phyloP scores from a whole-genome alignment of 1,140 invertebrate species.

The Epicauta chinensis region DNA sequence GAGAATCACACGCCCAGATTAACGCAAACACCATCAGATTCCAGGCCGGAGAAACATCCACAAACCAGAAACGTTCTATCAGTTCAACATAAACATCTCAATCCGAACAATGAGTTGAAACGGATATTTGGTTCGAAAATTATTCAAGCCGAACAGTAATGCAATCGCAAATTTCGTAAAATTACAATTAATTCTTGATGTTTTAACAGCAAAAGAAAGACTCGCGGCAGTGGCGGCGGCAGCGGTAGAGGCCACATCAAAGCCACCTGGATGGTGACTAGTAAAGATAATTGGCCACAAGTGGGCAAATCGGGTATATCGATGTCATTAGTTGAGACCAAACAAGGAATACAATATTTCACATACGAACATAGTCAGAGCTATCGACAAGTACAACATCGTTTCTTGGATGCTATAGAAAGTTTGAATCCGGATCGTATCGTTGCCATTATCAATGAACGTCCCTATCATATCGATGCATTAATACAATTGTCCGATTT shows the following conservation, averaged over 20 bases:
- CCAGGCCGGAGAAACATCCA: constrained; percentile 34
- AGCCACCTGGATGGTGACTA: constrained; percentile 59
- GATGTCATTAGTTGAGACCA: constrained; percentile 59
- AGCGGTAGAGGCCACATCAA: constrained; percentile 49
- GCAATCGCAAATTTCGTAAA: constrained; percentile 8
- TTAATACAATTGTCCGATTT: constrained; percentile 82
- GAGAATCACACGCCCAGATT: constrained; percentile 44
- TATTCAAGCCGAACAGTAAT: constrained; percentile 60
- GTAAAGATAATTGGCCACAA: constrained; percentile 62
- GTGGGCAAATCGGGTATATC: constrained; percentile 63
- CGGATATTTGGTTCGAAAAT: constrained; percentile 80
- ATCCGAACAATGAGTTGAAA: constrained; percentile 77
- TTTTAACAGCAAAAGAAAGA: constrained; percentile 51
- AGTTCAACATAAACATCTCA: constrained; percentile 69
- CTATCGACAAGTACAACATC: constrained; percentile 69
- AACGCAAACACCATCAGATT: constrained; percentile 25
- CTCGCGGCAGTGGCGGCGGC: constrained; percentile 40
- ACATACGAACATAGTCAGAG: constrained; percentile 70
- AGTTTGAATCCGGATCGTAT: constrained; percentile 76
- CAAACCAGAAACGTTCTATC: constrained; percentile 49
- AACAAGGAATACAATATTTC: constrained; percentile 56
- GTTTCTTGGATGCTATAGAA: constrained; percentile 73
- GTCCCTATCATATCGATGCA: constrained; percentile 78
- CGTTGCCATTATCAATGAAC: constrained; percentile 67
- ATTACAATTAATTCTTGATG: constrained; percentile 12